Base-by-base conservation (phyloP, 2,888 invertebrate species). In the Apeira syringaria region DNA sequence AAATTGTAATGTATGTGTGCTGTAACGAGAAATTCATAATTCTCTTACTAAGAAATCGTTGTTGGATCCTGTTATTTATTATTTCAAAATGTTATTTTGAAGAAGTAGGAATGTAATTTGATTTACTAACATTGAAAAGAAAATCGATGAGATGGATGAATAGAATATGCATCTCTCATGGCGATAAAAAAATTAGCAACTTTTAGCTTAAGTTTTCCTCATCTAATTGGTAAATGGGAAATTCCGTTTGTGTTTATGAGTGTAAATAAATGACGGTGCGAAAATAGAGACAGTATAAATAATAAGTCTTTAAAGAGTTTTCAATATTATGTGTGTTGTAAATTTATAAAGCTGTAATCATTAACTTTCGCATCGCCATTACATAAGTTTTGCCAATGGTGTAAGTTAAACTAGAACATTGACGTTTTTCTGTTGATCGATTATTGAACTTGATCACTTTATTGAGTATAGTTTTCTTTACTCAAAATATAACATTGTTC, bases 401-500 rank as follows among this genome's bases (percentile, higher is more conserved):
- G 57, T 68, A 61, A 61, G 37, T 40, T 37, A 47, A 44, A 53
- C 34, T 40, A 41, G n/a, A 41, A 37, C 40, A 50, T 41, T 38
- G 38, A 48, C 30, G 13, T 42, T 39, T 36, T 49, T 42, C 3
- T 8, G 8, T n/a, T n/a, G n/a, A n/a, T n/a, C n/a, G n/a, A 24
- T 40, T 32, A 20, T n/a, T 28, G 27, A 30, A 35, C 11, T 22
- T 41, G 8, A 12, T 45, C 30, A 45, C 32, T 46, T 37, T 7
- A 38, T 26, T 38, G 33, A 40, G 45, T 67, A 63, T 63, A 65
- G 62, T 70, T 70, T 73, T 65, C 62, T 68, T 67, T 70, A 61
- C 60, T 61, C 67, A 65, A 62, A 68, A 62, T 58, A 66, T 69
- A 72, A 64, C 56, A 54, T 15, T 75, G 77, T 82, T 79, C 86